Conservation (phyloP, 2,113 vertebrate species). For the Sylvilagus bachmani region DNA sequence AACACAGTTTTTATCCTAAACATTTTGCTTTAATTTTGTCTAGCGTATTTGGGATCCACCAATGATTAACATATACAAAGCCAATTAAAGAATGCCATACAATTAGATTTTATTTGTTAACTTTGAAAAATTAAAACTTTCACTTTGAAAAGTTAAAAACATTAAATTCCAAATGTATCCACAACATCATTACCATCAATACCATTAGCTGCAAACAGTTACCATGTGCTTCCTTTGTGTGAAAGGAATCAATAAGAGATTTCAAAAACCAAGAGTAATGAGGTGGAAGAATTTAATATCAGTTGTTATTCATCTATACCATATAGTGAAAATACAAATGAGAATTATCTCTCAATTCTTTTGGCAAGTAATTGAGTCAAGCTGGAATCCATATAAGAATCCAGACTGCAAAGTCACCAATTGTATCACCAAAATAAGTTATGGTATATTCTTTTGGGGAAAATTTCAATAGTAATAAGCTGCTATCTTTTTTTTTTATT, state of each 20-base stretch:
- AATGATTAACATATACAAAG: neutral
- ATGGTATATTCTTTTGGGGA: neutral
- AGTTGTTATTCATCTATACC: neutral
- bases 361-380: neutral
- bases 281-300: neutral
- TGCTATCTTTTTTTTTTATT: neutral
- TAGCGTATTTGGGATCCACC: neutral
- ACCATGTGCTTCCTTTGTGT: neutral
- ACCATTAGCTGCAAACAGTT: neutral
- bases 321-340: neutral
- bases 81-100: neutral
- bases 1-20: neutral
- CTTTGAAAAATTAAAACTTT: neutral
- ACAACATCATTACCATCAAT: neutral
- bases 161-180: conserved; percentile 16
- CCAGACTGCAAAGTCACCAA: neutral
- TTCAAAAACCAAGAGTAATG: neutral
- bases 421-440: conserved; percentile 21
- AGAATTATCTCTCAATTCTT: conserved; percentile 28
- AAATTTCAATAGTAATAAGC: neutral
- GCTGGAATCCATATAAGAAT: neutral
- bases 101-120: neutral
- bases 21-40: conserved; percentile 11
- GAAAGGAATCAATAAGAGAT: neutral
- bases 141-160: conserved; percentile 34